phyloP scores from a whole-genome alignment of 2,113 vertebrate species.

The Naja naja region DNA sequence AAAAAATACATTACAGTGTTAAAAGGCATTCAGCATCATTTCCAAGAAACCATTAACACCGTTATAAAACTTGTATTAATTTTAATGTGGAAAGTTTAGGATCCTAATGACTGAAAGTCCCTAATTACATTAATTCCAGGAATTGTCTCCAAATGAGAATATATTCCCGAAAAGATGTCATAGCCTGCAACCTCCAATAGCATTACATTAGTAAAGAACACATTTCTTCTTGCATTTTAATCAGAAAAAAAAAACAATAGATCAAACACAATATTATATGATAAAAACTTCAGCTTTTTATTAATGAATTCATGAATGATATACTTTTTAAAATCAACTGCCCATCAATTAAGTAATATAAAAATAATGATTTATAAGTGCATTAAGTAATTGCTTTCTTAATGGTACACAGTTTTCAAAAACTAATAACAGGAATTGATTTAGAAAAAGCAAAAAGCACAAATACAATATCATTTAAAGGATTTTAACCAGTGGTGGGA shows the following conservation, averaged over 20 bases:
- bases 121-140: conserved; percentile 24
- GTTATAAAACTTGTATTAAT: neutral
- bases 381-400: neutral
- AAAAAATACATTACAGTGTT: conserved; percentile 48
- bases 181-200: neutral
- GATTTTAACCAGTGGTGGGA: neutral
- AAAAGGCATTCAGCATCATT: conserved; percentile 35
- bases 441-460: neutral
- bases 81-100: neutral
- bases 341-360: neutral
- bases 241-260: neutral
- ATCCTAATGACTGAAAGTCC: conserved; percentile 22
- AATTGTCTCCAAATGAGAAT: conserved; percentile 24
- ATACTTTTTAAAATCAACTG: neutral
- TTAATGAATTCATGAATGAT: neutral
- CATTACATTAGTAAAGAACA: neutral
- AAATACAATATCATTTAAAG: neutral
- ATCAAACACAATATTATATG: neutral
- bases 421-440: neutral
- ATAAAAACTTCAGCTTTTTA: neutral
- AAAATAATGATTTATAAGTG: neutral
- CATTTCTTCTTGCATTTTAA: neutral
- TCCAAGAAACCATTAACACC: conserved; percentile 12
- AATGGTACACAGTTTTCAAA: neutral
- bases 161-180: neutral